phyloP scores from a whole-genome alignment of 2,888 invertebrate genomes.

The Dorcus hopei region DNA sequence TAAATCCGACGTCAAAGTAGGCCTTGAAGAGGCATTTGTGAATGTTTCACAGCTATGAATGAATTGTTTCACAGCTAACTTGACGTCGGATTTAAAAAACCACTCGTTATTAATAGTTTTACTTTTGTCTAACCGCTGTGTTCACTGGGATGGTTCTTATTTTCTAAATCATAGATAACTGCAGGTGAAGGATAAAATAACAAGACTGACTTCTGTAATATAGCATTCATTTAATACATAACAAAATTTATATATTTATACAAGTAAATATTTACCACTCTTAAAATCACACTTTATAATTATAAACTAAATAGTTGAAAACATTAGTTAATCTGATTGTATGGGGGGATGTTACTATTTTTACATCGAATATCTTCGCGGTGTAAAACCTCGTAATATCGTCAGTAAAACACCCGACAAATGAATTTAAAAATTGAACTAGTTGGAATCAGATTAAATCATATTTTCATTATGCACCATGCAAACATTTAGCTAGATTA shows the following conservation, averaged over 20 bases:
- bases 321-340: not conserved
- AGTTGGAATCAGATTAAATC: not conserved
- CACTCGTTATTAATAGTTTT: too few relatives aligned
- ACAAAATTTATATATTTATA: conserved; percentile 41
- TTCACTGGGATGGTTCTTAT: too few relatives aligned
- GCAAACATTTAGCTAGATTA: not conserved
- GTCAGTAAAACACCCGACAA: not conserved
- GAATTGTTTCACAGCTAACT: too few relatives aligned
- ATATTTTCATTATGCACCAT: not conserved
- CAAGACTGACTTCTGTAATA: not conserved
- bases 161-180: too few relatives aligned
- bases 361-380: too few relatives aligned
- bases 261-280: conserved; percentile 38
- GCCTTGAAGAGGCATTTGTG: too few relatives aligned
- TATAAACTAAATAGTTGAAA: not conserved
- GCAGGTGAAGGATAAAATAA: too few relatives aligned
- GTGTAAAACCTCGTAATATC: not conserved
- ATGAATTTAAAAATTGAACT: not conserved
- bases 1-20: too few relatives aligned
- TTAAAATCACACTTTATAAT: conserved; percentile 33
- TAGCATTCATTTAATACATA: conserved; percentile 29
- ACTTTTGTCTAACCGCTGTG: too few relatives aligned
- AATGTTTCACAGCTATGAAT: too few relatives aligned
- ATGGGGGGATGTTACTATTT: not conserved
- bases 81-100: too few relatives aligned